Percentiles rank a stretch among this genome's conserved stretches.
These are phyloP conservation scores for Argya squamiceps DNA, from an alignment of 2,797 vertebrate genomes.

Conservation along the genomic window DNA sequence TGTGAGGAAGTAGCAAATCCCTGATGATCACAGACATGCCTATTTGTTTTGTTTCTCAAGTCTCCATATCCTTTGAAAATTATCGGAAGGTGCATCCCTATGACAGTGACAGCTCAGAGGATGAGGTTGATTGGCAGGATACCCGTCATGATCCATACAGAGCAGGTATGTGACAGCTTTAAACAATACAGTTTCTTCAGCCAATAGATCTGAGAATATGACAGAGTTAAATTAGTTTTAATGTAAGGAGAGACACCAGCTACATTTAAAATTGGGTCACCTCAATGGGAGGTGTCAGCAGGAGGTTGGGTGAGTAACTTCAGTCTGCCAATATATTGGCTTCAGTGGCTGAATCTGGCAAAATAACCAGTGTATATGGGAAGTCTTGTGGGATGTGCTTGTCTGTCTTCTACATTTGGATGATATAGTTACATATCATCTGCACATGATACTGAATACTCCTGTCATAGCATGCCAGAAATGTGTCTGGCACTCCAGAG, in stretches of 20 bases:
- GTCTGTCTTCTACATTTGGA: background rate
- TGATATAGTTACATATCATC: background rate
- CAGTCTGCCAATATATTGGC: background rate
- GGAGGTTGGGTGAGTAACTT: background rate
- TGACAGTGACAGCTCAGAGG: conserved; percentile 95
- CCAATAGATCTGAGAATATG: background rate
- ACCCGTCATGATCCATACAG: conserved; percentile 92
- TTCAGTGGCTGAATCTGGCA: background rate
- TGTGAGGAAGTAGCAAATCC: background rate
- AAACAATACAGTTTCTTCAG: background rate
- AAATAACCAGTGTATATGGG: background rate
- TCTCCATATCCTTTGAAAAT: conserved; percentile 98
- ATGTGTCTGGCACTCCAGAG: background rate
- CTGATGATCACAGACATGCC: background rate
- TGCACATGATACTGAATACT: background rate
- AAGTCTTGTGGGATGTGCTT: background rate
- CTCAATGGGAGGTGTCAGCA: background rate
- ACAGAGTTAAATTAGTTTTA: background rate
- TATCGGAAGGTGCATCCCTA: conserved; percentile 93
- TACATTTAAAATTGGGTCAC: background rate
- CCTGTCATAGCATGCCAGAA: background rate
- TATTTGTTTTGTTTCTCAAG: conserved; percentile 74
- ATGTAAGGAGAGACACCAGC: background rate
- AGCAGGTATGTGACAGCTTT: conserved; percentile 78
- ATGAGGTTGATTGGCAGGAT: conserved; percentile 98